Conservation (phyloP, 2,797 vertebrate genomes). For the Melanotaenia nigrans region DNA sequence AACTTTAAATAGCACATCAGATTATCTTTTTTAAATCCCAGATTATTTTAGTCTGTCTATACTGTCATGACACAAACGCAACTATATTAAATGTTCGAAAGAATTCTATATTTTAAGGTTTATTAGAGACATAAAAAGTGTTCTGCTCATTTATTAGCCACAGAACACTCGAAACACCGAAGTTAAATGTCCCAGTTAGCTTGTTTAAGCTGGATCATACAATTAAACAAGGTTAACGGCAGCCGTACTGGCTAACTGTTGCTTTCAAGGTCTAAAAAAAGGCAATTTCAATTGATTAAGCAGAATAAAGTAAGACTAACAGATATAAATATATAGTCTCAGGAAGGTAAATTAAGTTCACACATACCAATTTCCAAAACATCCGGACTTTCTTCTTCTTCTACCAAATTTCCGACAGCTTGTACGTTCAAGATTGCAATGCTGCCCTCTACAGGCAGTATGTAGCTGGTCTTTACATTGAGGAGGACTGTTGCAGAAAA, state of each 20-base stretch:
- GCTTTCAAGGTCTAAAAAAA: background rate
- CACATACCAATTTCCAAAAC: conserved; percentile 12
- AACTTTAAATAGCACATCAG: background rate
- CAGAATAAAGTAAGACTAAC: background rate
- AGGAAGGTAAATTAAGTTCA: fast-evolving
- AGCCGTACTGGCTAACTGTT: background rate
- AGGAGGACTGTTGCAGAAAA: too few relatives aligned
- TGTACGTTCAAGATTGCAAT: background rate
- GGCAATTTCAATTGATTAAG: too few relatives aligned
- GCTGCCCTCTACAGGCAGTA: background rate
- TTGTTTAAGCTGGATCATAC: background rate
- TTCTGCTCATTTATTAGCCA: background rate
- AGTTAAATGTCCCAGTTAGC: background rate
- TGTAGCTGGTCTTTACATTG: too few relatives aligned
- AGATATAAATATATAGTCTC: background rate
- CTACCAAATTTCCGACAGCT: fast-evolving
- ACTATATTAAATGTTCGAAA: background rate
- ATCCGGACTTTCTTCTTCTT: conserved; percentile 55
- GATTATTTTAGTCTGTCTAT: background rate
- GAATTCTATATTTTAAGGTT: background rate
- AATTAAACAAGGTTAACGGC: background rate
- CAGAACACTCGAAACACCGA: background rate
- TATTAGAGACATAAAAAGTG: background rate
- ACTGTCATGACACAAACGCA: background rate
- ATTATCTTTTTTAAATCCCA: background rate